Evolutionary conservation across 64 coral and sea anemone genomes (phyloP), one percentile per base, ranked within the genome.

Genomic region (Platygyra sinensis): DNA sequence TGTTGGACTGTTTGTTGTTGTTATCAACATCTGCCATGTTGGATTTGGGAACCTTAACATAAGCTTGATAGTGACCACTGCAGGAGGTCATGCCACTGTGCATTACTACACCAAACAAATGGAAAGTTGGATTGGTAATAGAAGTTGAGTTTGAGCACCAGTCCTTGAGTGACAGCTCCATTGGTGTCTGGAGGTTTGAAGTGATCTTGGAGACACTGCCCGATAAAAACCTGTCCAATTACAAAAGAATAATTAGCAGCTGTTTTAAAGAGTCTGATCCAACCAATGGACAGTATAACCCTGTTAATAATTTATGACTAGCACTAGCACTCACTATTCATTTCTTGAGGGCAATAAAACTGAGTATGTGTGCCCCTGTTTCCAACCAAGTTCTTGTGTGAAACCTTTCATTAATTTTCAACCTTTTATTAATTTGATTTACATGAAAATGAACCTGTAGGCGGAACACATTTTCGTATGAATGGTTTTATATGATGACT

Each of bases 1-100:
- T 50, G 46, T 77, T 79, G 42, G 16, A 39, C 50, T 75, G 86
- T 39, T 30, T 19, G 17, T 29, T 69, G 31, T 84, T 87, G 38
- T 87, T 87, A 27, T 87, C 60, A 19, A 73, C 42, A 72, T 74
- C 83, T 52, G 17, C 20, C 5, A 63, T 71, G 1, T 74, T 33
- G 72, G 33, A 38, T 83, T 15, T 61, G n/a, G 78, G 73, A 52
- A 95, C 80, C 77, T 92, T 93, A 16, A 99, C 91, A 89, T 99
- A 99, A 30, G 94, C 90, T 77, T 96, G 82, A 76, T 99, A 99
- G 79, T 99, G 97, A 8, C 97, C 97, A 86, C 97, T 99, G 42
- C 97, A 95, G 13, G 97, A 99, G 1, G 97, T 96, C 97, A 99
- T 96, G 29, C 97, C 97, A 91, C 90, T 95, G 59, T 99, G 97